These are phyloP conservation scores for Notamacropus eugenii DNA, from an alignment of 2,797 vertebrate genomes.

Conservation along the genomic window DNA sequence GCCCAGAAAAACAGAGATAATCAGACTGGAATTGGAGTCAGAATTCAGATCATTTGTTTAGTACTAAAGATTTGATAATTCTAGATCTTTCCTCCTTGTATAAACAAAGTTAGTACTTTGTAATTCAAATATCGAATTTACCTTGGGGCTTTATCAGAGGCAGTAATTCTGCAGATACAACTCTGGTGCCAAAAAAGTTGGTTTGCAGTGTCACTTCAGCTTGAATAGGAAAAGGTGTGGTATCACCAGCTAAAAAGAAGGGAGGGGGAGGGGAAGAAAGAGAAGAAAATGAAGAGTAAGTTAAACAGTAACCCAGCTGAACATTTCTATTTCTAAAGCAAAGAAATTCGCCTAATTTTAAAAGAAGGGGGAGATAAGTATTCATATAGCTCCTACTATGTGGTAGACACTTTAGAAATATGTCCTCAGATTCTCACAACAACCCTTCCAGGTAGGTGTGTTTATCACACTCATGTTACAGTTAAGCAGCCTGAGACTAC, in stretches of 20 bases:
- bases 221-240: conserved; percentile 88
- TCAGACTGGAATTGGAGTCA: background rate
- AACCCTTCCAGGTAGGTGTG: too few species aligned
- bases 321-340: background rate
- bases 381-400: background rate
- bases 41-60: background rate
- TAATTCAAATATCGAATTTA: conserved; percentile 65
- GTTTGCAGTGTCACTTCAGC: conserved; percentile 92
- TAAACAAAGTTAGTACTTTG: background rate
- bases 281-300: background rate
- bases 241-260: conserved; percentile 78
- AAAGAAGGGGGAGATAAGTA: background rate
- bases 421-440: background rate
- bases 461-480: too few species aligned
- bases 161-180: conserved; percentile 90
- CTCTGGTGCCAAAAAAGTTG: conserved; percentile 89
- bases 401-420: background rate
- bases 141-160: conserved; percentile 91
- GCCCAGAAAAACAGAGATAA: too few species aligned
- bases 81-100: background rate
- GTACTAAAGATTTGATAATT: background rate
- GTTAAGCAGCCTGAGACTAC: too few species aligned
- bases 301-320: background rate
- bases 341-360: background rate
- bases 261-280: rapidly evolving